Conservation (phyloP, 2,888 invertebrate genomes). For the Synanthedon tipuliformis region DNA sequence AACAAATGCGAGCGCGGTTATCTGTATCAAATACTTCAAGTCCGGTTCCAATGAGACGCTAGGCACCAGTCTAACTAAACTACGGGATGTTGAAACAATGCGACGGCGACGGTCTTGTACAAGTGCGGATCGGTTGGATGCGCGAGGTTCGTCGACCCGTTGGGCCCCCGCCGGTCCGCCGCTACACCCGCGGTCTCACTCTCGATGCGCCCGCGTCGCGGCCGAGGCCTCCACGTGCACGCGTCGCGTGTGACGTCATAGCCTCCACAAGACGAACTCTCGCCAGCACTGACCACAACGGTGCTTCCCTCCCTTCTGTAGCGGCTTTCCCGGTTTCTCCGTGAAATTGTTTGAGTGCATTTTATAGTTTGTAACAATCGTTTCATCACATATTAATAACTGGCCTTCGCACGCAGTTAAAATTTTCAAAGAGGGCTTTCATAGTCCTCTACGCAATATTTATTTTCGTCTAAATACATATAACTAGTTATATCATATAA, state of each 20-base stretch:
- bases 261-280: conserved; percentile 31
- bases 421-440: conserved; percentile 1
- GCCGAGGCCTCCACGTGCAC: conserved; percentile 54
- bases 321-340: too few relatives aligned
- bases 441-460: too few relatives aligned
- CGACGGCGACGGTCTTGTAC: conserved; percentile 55
- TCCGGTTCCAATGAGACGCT: conserved; percentile 27
- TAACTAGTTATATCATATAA: too few relatives aligned
- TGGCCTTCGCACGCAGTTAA: background rate
- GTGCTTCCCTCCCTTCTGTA: conserved; percentile 19
- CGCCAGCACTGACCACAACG: conserved; percentile 24
- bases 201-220: conserved; percentile 37
- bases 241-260: conserved; percentile 53
- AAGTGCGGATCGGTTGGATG: conserved; percentile 64
- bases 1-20: background rate
- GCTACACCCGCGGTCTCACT: conserved; percentile 14
- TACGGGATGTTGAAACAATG: conserved; percentile 54
- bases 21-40: conserved; percentile 4
- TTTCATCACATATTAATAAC: background rate
- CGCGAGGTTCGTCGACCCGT: conserved; percentile 54
- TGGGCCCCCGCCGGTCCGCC: conserved; percentile 24
- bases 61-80: conserved; percentile 21
- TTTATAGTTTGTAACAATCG: too few relatives aligned
- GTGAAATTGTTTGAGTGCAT: too few relatives aligned
- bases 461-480: too few relatives aligned